phyloP scores from a whole-genome alignment of 2,888 invertebrate species.

The Elegia similella region DNA sequence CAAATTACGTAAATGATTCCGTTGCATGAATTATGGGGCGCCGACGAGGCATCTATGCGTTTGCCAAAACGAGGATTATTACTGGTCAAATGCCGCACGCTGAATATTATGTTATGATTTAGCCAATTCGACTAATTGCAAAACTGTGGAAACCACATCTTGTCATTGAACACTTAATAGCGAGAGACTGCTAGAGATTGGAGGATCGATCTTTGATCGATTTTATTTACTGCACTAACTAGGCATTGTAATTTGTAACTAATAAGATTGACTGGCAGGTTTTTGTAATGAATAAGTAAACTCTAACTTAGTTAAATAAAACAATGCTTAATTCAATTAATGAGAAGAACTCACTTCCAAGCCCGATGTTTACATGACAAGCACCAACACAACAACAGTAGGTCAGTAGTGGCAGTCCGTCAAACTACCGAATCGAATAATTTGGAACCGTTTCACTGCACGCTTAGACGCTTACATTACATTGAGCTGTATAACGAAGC shows the following conservation, averaged over 20 bases:
- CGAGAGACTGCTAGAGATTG: neutral
- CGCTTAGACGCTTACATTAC: constrained; percentile 18
- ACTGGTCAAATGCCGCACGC: constrained; percentile 24
- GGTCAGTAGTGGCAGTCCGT: constrained; percentile 7
- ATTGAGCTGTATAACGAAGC: constrained; percentile 32
- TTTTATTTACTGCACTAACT: neutral
- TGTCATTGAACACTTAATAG: neutral
- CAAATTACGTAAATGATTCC: constrained; percentile 54
- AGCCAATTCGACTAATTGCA: neutral
- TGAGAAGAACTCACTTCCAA: neutral
- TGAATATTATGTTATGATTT: neutral
- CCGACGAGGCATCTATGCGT: constrained; percentile 39
- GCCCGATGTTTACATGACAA: neutral
- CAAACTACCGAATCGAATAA: constrained; percentile 26
- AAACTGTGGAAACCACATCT: neutral
- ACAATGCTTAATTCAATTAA: too few relatives aligned
- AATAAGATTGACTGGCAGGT: neutral
- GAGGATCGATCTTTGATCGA: neutral
- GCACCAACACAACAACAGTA: neutral
- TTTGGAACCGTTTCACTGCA: constrained; percentile 30
- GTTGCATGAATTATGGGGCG: constrained; percentile 48
- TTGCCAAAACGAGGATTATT: constrained; percentile 61
- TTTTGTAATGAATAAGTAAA: neutral
- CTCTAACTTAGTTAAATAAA: too few relatives aligned
- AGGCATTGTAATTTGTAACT: neutral